These are phyloP conservation scores for Gryllus bimaculatus DNA, from an alignment of 1,140 invertebrate genomes.

Conservation along the genomic window DNA sequence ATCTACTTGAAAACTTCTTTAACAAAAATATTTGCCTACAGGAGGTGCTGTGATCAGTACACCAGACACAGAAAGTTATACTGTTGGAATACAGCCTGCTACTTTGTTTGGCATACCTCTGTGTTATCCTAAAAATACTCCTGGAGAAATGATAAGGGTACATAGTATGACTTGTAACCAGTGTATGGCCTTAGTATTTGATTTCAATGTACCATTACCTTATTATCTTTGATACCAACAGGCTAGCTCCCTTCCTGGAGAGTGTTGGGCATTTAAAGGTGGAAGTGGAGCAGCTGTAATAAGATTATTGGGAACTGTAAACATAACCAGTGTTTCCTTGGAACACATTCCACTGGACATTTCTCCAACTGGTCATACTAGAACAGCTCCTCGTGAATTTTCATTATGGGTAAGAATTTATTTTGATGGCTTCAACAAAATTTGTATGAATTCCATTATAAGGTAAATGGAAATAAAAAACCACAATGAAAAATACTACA, in stretches of 20 bases:
- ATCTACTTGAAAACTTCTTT: not conserved
- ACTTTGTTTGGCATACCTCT: not conserved
- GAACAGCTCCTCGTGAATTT: constrained; percentile 80
- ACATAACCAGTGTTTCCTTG: constrained; percentile 76
- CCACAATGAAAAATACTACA: too few species aligned
- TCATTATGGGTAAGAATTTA: constrained; percentile 41
- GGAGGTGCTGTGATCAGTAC: not conserved
- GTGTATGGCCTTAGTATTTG: not conserved
- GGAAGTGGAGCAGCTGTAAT: constrained; percentile 70
- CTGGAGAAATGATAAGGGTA: not conserved
- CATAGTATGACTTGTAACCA: not conserved
- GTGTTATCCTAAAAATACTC: not conserved
- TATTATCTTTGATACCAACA: constrained; percentile 35
- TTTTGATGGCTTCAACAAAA: too few species aligned
- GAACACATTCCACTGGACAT: constrained; percentile 78
- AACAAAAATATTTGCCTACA: not conserved
- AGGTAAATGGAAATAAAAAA: too few species aligned
- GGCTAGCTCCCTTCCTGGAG: constrained; percentile 79
- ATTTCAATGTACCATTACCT: not conserved
- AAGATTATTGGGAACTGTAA: constrained; percentile 63
- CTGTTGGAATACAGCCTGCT: not conserved
- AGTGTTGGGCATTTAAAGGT: constrained; percentile 96
- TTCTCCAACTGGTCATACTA: constrained; percentile 72
- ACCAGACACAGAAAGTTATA: not conserved
- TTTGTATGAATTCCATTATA: too few species aligned